Percentiles rank a stretch among this genome's conserved stretches.
phyloP scores from a whole-genome alignment of 2,797 vertebrate species.

The Urocyon cinereoargenteus region DNA sequence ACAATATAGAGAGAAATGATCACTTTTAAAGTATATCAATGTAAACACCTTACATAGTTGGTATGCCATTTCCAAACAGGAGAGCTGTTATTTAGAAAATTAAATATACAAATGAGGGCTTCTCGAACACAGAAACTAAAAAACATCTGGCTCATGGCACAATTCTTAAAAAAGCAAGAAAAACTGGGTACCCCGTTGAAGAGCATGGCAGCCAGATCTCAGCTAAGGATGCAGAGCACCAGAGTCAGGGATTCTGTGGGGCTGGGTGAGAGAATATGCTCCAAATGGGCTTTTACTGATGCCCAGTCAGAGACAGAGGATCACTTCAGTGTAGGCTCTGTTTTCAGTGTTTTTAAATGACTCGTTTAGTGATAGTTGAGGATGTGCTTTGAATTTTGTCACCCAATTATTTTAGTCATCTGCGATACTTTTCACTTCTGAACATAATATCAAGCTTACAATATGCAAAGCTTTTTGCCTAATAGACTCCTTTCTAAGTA shows the following conservation, averaged over 20 bases:
- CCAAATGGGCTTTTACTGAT: background rate
- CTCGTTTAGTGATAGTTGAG: background rate
- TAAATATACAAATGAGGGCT: background rate
- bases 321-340: background rate
- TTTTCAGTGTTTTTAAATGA: background rate
- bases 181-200: background rate
- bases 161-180: background rate
- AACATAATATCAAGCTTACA: background rate
- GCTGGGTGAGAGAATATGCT: background rate
- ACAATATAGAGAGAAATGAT: background rate
- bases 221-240: background rate
- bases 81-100: background rate
- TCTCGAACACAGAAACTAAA: background rate
- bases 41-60: background rate
- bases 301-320: background rate
- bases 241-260: background rate
- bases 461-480: background rate
- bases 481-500: background rate
- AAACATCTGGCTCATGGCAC: background rate
- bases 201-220: background rate
- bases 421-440: background rate
- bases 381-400: background rate
- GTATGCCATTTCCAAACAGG: background rate
- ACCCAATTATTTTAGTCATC: background rate
- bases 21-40: background rate